Conservation (phyloP, 2,888 invertebrate genomes). For the Watsonalla binaria region DNA sequence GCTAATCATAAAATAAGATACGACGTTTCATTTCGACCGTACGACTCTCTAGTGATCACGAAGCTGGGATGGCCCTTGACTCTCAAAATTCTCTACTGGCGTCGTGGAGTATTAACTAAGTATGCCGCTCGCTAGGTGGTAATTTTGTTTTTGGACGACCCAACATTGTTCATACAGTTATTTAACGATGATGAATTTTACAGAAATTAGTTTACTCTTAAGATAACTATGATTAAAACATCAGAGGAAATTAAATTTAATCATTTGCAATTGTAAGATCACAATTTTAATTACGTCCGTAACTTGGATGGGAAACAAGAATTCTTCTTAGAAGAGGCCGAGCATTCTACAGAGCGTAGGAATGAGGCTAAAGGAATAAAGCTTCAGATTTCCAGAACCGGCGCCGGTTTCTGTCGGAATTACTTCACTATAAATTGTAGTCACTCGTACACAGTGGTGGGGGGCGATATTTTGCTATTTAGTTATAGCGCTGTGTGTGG, state of each 20-base stretch:
- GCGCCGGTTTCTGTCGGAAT: constrained; percentile 37
- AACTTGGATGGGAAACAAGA: constrained; percentile 37
- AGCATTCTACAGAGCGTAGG: constrained; percentile 22
- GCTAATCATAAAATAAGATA: constrained; percentile 80
- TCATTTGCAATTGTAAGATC: constrained; percentile 9
- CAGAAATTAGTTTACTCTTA: neutral
- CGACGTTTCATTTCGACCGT: constrained; percentile 79
- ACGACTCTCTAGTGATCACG: constrained; percentile 76
- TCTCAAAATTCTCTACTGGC: constrained; percentile 75
- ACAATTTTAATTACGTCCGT: constrained; percentile 41
- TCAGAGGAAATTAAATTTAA: neutral
- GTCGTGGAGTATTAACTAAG: constrained; percentile 65
- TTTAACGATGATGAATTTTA: neutral
- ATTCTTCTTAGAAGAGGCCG: constrained; percentile 29
- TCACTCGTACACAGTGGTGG: constrained; percentile 14
- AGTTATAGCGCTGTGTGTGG: constrained; percentile 42
- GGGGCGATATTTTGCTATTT: constrained; percentile 25
- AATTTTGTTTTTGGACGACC: constrained; percentile 37
- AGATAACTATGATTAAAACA: neutral
- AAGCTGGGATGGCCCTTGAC: constrained; percentile 76
- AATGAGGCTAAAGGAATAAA: constrained; percentile 38
- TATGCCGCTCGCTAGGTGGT: constrained; percentile 40
- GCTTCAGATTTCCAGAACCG: constrained; percentile 33
- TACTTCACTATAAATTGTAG: constrained; percentile 59
- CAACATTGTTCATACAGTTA: neutral